These are phyloP conservation scores for Gorsachius magnificus DNA, from an alignment of 2,797 vertebrate genomes.

Conservation along the genomic window DNA sequence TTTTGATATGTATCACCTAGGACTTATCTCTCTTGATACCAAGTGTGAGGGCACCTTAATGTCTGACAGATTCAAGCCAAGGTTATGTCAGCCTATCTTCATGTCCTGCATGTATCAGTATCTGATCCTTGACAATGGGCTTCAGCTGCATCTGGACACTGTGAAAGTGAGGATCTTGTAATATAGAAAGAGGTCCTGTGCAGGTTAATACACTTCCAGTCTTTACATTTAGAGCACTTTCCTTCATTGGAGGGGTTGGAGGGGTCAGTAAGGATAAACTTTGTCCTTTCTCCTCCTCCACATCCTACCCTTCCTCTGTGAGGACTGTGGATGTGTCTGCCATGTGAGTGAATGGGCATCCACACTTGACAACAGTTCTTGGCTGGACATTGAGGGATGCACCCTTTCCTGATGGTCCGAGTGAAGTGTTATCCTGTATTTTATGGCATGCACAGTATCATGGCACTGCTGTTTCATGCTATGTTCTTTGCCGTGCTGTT, in stretches of 20 bases:
- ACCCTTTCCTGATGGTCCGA: background rate
- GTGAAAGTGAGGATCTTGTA: background rate
- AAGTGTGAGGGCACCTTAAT: background rate
- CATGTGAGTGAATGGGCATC: background rate
- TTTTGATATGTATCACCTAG: fast-evolving
- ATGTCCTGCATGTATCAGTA: background rate
- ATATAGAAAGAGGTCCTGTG: background rate
- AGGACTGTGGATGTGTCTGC: background rate
- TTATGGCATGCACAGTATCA: background rate
- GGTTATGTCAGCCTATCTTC: background rate
- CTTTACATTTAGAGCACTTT: background rate
- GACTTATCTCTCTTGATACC: background rate
- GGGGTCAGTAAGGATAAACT: background rate
- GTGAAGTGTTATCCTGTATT: background rate
- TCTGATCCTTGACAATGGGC: background rate
- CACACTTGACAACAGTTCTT: background rate
- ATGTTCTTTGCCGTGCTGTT: background rate
- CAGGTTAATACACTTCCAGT: background rate
- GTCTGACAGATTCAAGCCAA: background rate
- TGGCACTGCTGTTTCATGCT: background rate
- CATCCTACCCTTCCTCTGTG: background rate
- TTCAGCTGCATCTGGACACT: background rate
- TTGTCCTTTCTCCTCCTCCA: background rate
- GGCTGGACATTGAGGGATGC: background rate
- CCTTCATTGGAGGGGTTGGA: background rate